A percentile compares a stretch with the other conserved stretches of the same genome.
These are phyloP conservation scores for Eupithecia abbreviata DNA, from an alignment of 2,888 invertebrate genomes.

Conservation along the genomic window DNA sequence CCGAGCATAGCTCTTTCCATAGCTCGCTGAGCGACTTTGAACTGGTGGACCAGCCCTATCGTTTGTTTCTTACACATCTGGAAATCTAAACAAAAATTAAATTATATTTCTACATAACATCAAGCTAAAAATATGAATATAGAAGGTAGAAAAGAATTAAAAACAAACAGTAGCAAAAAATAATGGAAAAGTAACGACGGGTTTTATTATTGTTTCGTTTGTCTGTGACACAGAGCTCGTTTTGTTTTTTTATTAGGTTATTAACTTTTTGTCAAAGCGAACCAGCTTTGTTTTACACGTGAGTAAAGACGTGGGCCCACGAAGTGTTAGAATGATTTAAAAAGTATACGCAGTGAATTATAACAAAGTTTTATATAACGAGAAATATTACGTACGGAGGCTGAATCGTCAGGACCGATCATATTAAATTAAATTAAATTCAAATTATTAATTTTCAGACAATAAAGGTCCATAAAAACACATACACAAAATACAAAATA, in stretches of 20 bases:
- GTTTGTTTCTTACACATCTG: no score
- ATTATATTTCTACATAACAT: no score
- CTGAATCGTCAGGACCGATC: not conserved
- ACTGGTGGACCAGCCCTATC: no score
- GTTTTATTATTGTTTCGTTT: constrained; percentile 71
- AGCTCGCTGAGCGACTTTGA: no score
- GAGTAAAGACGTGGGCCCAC: not conserved
- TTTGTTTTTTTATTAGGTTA: constrained; percentile 69
- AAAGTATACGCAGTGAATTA: not conserved
- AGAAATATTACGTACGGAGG: not conserved
- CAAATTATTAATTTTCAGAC: no score
- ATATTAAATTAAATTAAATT: no score
- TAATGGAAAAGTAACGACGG: constrained; percentile 56
- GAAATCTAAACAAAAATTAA: no score
- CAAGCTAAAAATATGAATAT: no score
- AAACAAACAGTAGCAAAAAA: constrained; percentile 47
- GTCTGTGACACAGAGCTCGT: constrained; percentile 75
- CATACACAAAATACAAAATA: no score
- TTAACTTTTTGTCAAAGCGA: constrained; percentile 82
- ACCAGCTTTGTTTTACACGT: constrained; percentile 60
- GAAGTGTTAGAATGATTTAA: not conserved
- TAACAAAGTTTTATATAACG: not conserved
- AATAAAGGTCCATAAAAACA: no score
- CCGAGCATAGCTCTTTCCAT: no score
- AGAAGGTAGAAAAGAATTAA: constrained; percentile 12